Percentiles rank a stretch among this genome's conserved stretches.
Evolutionary conservation across 2,888 invertebrate genomes (phyloP).

Genomic region (Apodemia zela): DNA sequence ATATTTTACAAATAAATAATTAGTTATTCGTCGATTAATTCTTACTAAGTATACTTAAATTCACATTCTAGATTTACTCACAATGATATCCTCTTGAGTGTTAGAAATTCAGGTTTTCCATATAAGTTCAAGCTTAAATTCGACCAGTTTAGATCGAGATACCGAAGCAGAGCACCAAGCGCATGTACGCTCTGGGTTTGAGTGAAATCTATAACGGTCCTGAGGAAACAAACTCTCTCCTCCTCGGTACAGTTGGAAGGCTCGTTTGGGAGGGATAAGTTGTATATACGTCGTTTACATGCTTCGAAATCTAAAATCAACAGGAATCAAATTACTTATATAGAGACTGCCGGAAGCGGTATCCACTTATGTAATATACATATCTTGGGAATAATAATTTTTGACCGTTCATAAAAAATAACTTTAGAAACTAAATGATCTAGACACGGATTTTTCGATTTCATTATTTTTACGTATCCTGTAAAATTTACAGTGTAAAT

Average conservation of each 20-base stretch:
- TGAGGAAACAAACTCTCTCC: constrained; percentile 80
- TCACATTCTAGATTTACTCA: constrained; percentile 52
- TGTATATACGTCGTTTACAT: constrained; percentile 77
- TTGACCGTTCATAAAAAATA: too few species aligned
- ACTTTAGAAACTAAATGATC: too few species aligned
- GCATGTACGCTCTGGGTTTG: constrained; percentile 84
- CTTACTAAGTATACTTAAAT: neutral
- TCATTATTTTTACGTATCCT: too few species aligned
- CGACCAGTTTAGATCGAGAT: constrained; percentile 84
- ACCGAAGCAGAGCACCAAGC: constrained; percentile 85
- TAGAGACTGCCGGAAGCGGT: too few species aligned
- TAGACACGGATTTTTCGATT: too few species aligned
- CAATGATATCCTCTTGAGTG: constrained; percentile 82
- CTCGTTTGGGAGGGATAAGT: constrained; percentile 76
- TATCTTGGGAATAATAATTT: too few species aligned
- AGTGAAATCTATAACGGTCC: constrained; percentile 82
- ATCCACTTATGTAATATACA: too few species aligned
- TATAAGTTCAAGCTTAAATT: constrained; percentile 69
- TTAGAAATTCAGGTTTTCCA: constrained; percentile 70
- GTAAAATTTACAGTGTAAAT: too few species aligned
- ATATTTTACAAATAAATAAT: too few species aligned
- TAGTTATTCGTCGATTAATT: too few species aligned
- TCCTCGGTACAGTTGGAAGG: constrained; percentile 72
- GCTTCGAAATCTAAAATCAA: constrained; percentile 71
- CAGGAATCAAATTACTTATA: neutral